Conservation (phyloP, 2,797 vertebrate genomes). For the Otolemur crassicaudatus region DNA sequence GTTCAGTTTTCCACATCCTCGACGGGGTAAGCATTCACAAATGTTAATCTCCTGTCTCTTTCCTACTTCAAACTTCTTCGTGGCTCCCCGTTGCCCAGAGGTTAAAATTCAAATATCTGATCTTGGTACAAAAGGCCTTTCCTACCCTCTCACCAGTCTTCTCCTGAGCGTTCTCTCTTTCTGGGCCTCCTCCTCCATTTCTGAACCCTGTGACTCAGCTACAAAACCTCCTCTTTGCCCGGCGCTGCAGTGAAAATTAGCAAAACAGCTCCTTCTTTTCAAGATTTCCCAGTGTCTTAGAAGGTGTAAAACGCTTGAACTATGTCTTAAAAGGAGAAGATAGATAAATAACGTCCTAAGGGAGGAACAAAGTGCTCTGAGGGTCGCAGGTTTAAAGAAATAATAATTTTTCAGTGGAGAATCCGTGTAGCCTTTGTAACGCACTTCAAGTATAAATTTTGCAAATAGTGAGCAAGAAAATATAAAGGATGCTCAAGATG, state of each 20-base stretch:
- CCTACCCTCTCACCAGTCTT: not conserved
- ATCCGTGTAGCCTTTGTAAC: not conserved
- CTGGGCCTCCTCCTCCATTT: not conserved
- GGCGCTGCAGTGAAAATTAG: not conserved
- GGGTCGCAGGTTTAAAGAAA: constrained; percentile 9
- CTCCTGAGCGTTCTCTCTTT: not conserved
- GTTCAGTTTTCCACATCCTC: not conserved
- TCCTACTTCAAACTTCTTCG: not conserved
- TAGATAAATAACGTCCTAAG: not conserved
- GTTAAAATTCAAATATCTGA: not conserved
- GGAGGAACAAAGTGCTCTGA: constrained; percentile 17
- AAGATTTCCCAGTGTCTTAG: not conserved
- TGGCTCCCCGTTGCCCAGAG: not conserved
- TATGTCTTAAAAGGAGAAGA: not conserved
- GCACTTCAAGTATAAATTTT: constrained; percentile 13
- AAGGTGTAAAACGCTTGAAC: constrained; percentile 33
- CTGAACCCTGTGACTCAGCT: not conserved
- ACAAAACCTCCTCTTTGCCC: not conserved
- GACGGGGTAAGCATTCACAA: not conserved
- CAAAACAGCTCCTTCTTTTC: not conserved
- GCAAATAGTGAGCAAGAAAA: constrained; percentile 26
- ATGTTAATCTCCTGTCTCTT: not conserved
- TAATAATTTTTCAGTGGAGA: not conserved
- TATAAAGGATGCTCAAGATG: not conserved
- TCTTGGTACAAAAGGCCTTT: not conserved